Percentiles rank a stretch among this genome's conserved stretches.
phyloP scores from a whole-genome alignment of 2,113 vertebrate species.

The Chitala chitala region DNA sequence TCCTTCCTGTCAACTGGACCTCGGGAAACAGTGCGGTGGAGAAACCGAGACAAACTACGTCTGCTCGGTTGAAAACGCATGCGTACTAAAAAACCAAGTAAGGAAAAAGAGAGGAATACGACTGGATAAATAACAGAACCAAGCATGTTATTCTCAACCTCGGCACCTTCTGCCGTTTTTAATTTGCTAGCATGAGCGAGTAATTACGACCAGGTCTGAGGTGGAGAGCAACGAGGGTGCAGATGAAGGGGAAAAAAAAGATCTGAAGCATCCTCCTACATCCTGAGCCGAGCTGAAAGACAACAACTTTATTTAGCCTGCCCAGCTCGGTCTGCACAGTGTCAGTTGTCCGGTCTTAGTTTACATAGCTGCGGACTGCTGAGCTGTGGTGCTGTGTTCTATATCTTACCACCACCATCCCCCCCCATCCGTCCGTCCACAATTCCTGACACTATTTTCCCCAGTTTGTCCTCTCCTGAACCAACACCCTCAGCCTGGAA shows the following conservation, averaged over 20 bases:
- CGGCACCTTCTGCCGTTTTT: neutral
- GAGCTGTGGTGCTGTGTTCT: conserved; percentile 25
- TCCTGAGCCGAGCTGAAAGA: neutral
- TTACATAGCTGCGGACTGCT: conserved; percentile 31
- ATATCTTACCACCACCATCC: too few species aligned
- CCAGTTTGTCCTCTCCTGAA: conserved; percentile 27
- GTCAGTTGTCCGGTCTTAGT: conserved; percentile 21
- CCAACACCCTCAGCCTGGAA: neutral
- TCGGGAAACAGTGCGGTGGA: too few species aligned
- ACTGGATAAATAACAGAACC: neutral
- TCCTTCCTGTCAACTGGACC: too few species aligned
- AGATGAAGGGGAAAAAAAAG: neutral
- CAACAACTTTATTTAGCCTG: neutral
- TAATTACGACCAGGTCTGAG: neutral
- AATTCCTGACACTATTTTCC: conserved; percentile 31
- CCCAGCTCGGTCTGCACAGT: conserved; percentile 12
- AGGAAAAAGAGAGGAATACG: neutral
- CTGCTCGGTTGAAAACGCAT: too few species aligned
- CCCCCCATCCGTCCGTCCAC: neutral
- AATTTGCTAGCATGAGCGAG: neutral
- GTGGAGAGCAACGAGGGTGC: neutral
- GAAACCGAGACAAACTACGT: too few species aligned
- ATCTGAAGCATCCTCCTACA: neutral
- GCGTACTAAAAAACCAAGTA: too few species aligned
- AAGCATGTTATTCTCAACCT: neutral